Evolutionary conservation across 2,113 vertebrate genomes (phyloP).

Genomic region (Echinops telfairi): DNA sequence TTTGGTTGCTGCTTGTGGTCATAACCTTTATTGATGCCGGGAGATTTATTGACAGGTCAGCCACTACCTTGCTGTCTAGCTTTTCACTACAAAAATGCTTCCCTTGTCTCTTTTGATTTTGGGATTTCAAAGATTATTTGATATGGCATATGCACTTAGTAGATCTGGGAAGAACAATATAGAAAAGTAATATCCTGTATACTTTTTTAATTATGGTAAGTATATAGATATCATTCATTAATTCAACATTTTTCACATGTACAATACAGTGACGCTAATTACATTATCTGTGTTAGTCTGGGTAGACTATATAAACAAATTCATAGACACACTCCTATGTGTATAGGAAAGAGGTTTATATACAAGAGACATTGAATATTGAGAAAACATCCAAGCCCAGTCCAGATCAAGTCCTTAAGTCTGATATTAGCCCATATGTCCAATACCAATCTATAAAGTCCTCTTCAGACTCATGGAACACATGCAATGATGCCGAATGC

Average conservation of each 20-base stretch:
- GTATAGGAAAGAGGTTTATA: too few relatives aligned
- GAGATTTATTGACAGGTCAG: not conserved
- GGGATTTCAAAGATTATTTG: not conserved
- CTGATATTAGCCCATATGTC: too few relatives aligned
- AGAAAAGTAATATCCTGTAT: not conserved
- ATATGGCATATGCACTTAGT: not conserved
- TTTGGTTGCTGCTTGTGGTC: not conserved
- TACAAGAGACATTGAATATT: too few relatives aligned
- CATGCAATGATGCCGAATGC: too few relatives aligned
- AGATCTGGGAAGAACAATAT: not conserved
- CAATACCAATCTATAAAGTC: too few relatives aligned
- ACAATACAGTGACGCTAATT: not conserved
- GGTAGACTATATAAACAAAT: too few relatives aligned
- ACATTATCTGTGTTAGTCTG: not conserved
- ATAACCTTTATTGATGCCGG: not conserved
- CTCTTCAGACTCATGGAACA: too few relatives aligned
- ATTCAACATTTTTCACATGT: not conserved
- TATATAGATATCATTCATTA: not conserved
- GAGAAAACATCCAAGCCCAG: too few relatives aligned
- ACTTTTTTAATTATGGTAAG: not conserved
- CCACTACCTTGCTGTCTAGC: not conserved
- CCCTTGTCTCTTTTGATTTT: not conserved
- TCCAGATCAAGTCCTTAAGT: too few relatives aligned
- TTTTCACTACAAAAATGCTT: not conserved
- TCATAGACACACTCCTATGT: too few relatives aligned